Conservation (phyloP, 1,140 invertebrate genomes). For the Danaus plexippus region DNA sequence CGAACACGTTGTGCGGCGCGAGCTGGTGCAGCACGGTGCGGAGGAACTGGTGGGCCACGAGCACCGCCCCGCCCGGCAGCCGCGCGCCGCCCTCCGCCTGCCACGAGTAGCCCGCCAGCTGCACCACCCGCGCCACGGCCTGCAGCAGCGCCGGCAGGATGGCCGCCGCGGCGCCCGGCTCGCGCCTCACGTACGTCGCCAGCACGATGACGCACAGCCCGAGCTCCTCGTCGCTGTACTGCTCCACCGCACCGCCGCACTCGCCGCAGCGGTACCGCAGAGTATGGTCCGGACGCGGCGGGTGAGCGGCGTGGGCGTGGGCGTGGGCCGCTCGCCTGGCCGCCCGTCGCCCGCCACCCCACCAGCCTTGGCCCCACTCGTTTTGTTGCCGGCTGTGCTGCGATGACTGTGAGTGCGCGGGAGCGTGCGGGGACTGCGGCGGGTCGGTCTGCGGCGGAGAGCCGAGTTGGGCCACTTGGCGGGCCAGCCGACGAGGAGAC, state of each 20-base stretch:
- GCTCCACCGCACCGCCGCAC: constrained; percentile 88
- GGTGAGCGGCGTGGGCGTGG: constrained; percentile 15
- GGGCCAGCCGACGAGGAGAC: constrained; percentile 77
- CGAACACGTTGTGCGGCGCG: constrained; percentile 95
- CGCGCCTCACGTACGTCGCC: constrained; percentile 96
- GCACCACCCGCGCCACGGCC: constrained; percentile 72
- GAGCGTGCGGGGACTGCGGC: constrained; percentile 34
- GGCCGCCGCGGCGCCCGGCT: constrained; percentile 93
- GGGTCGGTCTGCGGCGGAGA: constrained; percentile 72
- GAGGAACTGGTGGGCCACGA: constrained; percentile 96
- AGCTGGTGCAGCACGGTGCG: constrained; percentile 97
- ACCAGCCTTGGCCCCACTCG: constrained; percentile 25
- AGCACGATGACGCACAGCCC: constrained; percentile 94
- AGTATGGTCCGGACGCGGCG: constrained; percentile 35
- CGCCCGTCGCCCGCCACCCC: constrained; percentile 28
- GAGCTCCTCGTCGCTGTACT: constrained; percentile 97
- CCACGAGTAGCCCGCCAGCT: constrained; percentile 89
- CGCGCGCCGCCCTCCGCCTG: constrained; percentile 91
- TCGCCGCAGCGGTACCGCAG: constrained; percentile 73
- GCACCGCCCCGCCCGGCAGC: constrained; percentile 89
- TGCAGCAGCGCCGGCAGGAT: constrained; percentile 93
- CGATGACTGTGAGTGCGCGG: constrained; percentile 51
- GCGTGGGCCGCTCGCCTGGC: constrained; percentile 46
- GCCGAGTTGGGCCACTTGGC: constrained; percentile 78
- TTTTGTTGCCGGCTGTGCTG: constrained; percentile 68